Conservation (phyloP, 2,888 invertebrate species). For the Tinea semifulvella region DNA sequence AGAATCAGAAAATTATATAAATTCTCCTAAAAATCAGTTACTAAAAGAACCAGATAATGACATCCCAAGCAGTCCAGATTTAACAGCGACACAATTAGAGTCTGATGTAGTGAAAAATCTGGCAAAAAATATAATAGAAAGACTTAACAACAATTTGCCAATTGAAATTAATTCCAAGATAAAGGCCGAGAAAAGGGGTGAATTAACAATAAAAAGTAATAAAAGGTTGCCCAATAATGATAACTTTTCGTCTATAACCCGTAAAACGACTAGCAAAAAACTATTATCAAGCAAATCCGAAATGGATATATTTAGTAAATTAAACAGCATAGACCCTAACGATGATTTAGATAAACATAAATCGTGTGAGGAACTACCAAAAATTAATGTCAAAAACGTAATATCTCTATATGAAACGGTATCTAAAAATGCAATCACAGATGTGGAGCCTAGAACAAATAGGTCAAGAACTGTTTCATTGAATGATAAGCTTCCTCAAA, state of each 20-base stretch:
- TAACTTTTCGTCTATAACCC: neutral
- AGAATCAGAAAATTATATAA: neutral
- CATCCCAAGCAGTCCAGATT: neutral
- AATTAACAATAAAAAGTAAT: neutral
- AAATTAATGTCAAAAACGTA: constrained; percentile 50
- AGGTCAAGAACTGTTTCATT: constrained; percentile 2
- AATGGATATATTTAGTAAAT: constrained; percentile 56
- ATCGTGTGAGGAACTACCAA: constrained; percentile 54
- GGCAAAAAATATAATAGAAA: constrained; percentile 4
- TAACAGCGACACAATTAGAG: neutral
- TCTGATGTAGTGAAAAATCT: constrained; percentile 15
- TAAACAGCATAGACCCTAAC: constrained; percentile 25
- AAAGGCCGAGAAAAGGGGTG: neutral
- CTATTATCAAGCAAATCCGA: constrained; percentile 55
- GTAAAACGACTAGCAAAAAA: constrained; percentile 24
- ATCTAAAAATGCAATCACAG: constrained; percentile 31
- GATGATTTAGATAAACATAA: constrained; percentile 48
- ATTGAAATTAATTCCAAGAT: constrained; percentile 18
- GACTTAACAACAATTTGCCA: constrained; percentile 20
- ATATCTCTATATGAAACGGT: constrained; percentile 54
- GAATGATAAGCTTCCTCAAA: constrained; percentile 25
- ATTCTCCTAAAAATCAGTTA: neutral
- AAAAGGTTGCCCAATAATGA: neutral
- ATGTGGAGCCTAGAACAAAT: neutral
- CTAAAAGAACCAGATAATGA: neutral